These are phyloP conservation scores for Petroica traversi DNA, from an alignment of 2,113 vertebrate genomes.

Conservation along the genomic window DNA sequence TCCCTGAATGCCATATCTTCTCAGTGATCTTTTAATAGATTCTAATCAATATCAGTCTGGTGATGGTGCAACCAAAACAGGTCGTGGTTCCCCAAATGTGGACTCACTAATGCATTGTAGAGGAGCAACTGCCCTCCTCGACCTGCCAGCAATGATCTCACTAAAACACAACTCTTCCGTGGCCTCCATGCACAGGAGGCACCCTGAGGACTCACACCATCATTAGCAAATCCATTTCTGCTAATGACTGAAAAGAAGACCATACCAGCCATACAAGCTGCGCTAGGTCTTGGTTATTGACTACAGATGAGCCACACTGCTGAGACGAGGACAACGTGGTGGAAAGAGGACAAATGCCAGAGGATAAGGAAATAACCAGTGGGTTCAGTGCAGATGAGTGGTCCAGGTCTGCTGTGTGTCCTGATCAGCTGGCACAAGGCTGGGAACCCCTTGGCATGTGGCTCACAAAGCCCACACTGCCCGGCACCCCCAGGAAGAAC, in stretches of 20 bases:
- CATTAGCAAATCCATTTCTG: not conserved
- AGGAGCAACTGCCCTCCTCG: not conserved
- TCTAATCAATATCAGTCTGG: not conserved
- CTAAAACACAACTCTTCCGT: not conserved
- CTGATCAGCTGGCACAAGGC: not conserved
- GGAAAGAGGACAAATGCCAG: not conserved
- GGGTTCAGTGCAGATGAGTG: not conserved
- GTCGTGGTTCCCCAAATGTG: not conserved
- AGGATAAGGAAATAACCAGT: not conserved
- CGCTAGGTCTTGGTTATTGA: not conserved
- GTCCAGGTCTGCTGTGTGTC: not conserved
- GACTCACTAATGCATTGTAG: not conserved
- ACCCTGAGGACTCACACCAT: not conserved
- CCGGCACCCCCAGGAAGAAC: not conserved
- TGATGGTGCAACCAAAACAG: not conserved
- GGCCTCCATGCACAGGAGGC: not conserved
- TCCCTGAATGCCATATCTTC: not conserved
- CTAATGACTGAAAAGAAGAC: not conserved
- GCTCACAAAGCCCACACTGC: not conserved
- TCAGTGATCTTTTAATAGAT: not conserved
- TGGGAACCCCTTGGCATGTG: not conserved
- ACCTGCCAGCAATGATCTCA: not conserved
- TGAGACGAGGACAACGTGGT: fast-evolving
- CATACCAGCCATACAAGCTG: not conserved
- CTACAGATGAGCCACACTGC: fast-evolving